These are phyloP conservation scores for Pseudococcus longispinus DNA, from an alignment of 2,888 invertebrate genomes.

Conservation along the genomic window DNA sequence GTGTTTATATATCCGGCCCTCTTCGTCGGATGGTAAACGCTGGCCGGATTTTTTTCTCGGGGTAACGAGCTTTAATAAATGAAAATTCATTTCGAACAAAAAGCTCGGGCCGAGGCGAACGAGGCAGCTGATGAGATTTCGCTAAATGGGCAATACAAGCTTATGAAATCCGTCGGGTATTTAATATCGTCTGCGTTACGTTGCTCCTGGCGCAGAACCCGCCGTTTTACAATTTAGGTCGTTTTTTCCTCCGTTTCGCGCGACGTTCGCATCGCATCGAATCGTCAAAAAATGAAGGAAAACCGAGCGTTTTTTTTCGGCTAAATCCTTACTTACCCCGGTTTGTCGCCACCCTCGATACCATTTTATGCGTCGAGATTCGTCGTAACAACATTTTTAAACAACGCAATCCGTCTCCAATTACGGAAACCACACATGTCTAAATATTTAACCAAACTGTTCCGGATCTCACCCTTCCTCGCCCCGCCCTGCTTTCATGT, in stretches of 20 bases:
- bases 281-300: background rate
- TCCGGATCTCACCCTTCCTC: background rate
- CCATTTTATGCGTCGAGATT: background rate
- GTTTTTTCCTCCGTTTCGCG: background rate
- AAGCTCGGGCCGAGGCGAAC: background rate
- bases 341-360: background rate
- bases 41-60: background rate
- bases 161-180: constrained; percentile 11
- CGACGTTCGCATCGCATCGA: background rate
- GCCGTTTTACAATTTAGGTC: background rate
- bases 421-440: background rate
- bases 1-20: background rate
- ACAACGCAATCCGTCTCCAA: background rate
- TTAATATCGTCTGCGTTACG: background rate
- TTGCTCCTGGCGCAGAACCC: background rate
- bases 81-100: constrained; percentile 10
- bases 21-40: background rate
- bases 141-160: background rate
- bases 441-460: constrained; percentile 1
- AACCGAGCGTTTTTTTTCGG: background rate
- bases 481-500: background rate
- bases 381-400: background rate
- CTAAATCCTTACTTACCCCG: background rate
- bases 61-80: constrained; percentile 18
- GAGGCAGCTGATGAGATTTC: background rate